These are phyloP conservation scores for Diplolepis rosae DNA, from an alignment of 2,888 invertebrate species.

Conservation along the genomic window DNA sequence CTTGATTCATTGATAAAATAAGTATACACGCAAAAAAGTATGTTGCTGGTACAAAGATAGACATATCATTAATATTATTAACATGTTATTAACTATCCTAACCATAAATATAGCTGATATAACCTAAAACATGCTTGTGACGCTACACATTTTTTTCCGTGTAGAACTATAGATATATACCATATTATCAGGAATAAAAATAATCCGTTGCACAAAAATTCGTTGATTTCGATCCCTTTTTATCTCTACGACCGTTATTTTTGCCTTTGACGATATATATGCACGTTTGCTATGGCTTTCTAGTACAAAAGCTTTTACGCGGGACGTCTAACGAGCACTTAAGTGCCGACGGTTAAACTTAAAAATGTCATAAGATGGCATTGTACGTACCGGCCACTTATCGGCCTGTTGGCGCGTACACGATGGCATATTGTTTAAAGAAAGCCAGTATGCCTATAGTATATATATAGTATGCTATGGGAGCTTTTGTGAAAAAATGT, in stretches of 20 bases:
- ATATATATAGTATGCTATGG: conserved; percentile 5
- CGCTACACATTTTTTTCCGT: too few relatives aligned
- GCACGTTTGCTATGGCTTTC: conserved; percentile 41
- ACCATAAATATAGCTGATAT: too few relatives aligned
- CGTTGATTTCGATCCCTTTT: background rate
- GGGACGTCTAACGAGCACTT: conserved; percentile 65
- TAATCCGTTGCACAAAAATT: too few relatives aligned
- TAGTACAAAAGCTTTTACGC: conserved; percentile 58
- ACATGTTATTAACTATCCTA: too few relatives aligned
- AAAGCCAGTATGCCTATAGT: conserved; percentile 38
- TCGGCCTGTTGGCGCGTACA: conserved; percentile 68
- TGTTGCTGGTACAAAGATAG: too few relatives aligned
- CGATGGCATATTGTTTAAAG: conserved; percentile 70
- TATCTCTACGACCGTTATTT: conserved; percentile 48
- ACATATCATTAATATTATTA: too few relatives aligned
- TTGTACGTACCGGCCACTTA: conserved; percentile 63
- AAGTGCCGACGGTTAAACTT: conserved; percentile 61
- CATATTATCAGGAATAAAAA: too few relatives aligned
- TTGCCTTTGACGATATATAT: conserved; percentile 45
- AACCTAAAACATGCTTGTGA: too few relatives aligned
- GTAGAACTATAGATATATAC: too few relatives aligned
- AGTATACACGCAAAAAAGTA: too few relatives aligned
- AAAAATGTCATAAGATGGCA: conserved; percentile 68
- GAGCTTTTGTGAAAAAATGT: conserved; percentile 25
- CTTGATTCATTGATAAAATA: too few relatives aligned